phyloP scores from a whole-genome alignment of 2,888 invertebrate species.

The Ennomos fuscantarius region DNA sequence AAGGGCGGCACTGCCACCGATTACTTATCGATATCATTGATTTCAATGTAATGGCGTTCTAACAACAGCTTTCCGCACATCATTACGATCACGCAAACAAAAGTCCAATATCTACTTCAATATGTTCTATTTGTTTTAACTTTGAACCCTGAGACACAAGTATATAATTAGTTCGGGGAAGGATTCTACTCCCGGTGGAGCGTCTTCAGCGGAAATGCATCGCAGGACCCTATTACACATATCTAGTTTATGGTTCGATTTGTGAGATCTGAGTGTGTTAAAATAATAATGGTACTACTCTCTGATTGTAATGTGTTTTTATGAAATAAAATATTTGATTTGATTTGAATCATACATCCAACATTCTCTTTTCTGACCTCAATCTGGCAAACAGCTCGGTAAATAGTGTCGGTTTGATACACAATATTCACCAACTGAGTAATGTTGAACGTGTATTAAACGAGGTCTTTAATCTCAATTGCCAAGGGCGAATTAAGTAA shows the following conservation, averaged over 20 bases:
- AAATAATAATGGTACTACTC: no score
- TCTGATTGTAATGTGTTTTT: no score
- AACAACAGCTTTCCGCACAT: constrained; percentile 43
- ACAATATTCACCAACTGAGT: constrained; percentile 19
- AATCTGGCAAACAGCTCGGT: constrained; percentile 9
- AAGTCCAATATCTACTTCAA: no score
- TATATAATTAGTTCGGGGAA: no score
- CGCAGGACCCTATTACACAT: no score
- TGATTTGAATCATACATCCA: constrained; percentile 7
- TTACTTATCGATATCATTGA: constrained; percentile 9
- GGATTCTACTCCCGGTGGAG: no score
- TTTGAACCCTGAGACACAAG: no score
- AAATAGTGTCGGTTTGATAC: constrained; percentile 5
- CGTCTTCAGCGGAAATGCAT: no score
- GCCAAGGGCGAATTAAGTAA: constrained; percentile 33
- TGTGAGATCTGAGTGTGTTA: no score
- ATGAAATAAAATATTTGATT: no score
- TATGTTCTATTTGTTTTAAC: not conserved
- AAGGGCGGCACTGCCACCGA: not conserved
- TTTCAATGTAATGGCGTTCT: constrained; percentile 49
- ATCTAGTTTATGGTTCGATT: no score
- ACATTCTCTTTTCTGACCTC: constrained; percentile 11
- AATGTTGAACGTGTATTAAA: constrained; percentile 16
- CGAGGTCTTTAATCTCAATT: constrained; percentile 30
- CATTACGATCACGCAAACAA: constrained; percentile 25